Evolutionary conservation across 2,888 invertebrate genomes (phyloP).

Genomic region (Dichetophora obliterata): DNA sequence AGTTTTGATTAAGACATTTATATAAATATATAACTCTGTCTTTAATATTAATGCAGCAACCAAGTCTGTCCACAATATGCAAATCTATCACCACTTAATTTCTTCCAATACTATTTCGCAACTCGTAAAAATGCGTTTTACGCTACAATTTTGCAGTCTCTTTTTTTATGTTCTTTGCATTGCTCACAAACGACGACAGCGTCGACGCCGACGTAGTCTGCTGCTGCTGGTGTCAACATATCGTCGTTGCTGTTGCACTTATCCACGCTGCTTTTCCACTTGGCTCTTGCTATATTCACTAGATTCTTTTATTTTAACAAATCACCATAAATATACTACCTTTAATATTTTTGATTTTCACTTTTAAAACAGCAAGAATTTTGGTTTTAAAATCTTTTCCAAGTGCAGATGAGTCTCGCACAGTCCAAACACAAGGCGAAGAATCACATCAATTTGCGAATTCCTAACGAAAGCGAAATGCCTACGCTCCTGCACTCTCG

Average conservation of each 20-base stretch:
- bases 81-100: background rate
- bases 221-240: conserved; percentile 5
- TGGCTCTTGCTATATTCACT: background rate
- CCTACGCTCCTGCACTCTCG: background rate
- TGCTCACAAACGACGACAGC: background rate
- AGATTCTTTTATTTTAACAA: background rate
- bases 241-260: background rate
- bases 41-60: background rate
- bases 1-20: background rate
- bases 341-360: background rate
- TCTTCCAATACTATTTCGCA: conserved; percentile 7
- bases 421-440: conserved; percentile 18
- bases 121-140: conserved; percentile 2
- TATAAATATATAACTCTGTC: too few relatives aligned
- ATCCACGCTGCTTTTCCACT: background rate
- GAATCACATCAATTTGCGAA: conserved; percentile 21
- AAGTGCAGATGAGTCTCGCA: conserved; percentile 3
- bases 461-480: conserved; percentile 37
- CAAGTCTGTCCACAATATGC: background rate
- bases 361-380: conserved; percentile 5
- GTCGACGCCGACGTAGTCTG: conserved; percentile 21
- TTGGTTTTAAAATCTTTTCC: background rate
- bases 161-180: background rate
- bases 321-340: background rate
- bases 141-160: conserved; percentile 8